A percentile compares a stretch with the other conserved stretches of the same genome.
Conservation (phyloP, 2,113 vertebrate species). For the Tachysurus vachellii region DNA sequence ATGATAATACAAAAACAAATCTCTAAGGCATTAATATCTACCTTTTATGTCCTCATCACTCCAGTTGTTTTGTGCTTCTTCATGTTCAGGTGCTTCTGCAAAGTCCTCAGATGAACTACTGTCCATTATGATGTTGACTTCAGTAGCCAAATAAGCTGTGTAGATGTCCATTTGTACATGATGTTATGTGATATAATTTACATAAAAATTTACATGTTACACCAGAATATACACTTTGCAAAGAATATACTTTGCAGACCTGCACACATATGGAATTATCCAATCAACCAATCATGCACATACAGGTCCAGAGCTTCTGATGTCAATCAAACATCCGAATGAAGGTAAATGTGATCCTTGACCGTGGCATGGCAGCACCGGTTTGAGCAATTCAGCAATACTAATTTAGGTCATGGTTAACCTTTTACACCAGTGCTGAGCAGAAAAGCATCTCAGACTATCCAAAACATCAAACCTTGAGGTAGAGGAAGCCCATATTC, state of each 20-base stretch:
- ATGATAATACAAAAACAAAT: background rate
- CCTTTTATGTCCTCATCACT: slow-evolving; percentile 51
- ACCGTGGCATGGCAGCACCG: background rate
- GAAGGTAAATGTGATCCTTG: background rate
- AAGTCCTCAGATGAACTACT: background rate
- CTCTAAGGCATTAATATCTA: slow-evolving; percentile 31
- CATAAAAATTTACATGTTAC: background rate
- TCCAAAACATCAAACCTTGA: background rate
- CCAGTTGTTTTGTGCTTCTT: slow-evolving; percentile 16
- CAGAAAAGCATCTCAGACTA: background rate
- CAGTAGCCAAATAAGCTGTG: background rate
- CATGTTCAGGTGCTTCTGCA: slow-evolving; percentile 25
- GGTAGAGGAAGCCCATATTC: background rate
- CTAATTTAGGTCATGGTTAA: background rate
- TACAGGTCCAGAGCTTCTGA: background rate
- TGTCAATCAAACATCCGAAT: background rate
- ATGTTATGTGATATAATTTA: too few species aligned
- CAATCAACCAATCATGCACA: background rate
- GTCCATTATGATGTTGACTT: slow-evolving; percentile 2
- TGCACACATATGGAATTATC: background rate
- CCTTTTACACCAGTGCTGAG: background rate
- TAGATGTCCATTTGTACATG: background rate
- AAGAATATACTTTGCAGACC: background rate
- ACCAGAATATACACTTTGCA: background rate
- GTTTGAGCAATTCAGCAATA: background rate